These are phyloP conservation scores for Actinemys pallida DNA, from an alignment of 2,113 vertebrate species.

Conservation along the genomic window DNA sequence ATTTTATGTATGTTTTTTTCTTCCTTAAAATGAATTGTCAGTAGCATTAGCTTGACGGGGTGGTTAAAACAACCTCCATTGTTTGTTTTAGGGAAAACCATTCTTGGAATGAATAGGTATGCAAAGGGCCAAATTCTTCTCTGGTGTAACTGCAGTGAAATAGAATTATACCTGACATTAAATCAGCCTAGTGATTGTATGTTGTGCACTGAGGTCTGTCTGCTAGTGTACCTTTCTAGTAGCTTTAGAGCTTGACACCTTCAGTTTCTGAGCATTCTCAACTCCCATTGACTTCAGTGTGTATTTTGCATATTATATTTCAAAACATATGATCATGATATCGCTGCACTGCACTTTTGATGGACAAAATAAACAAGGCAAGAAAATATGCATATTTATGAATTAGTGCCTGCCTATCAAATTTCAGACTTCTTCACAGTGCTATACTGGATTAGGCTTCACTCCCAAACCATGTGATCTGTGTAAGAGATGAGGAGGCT, in stretches of 20 bases:
- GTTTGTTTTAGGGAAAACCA: background rate
- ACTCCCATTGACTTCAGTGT: background rate
- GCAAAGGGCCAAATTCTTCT: background rate
- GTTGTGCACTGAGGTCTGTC: background rate
- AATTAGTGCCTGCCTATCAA: background rate
- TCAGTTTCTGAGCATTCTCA: background rate
- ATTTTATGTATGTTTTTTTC: constrained; percentile 38
- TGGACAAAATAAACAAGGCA: background rate
- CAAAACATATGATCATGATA: background rate
- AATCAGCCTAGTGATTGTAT: background rate
- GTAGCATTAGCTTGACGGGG: constrained; percentile 5
- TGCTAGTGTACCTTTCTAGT: fast-evolving
- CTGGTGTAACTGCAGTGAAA: background rate
- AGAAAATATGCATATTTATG: background rate
- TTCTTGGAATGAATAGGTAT: background rate
- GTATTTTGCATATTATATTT: background rate
- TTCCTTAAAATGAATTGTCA: constrained; percentile 46
- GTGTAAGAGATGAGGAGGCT: background rate
- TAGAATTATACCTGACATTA: background rate
- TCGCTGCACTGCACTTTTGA: background rate
- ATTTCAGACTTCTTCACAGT: background rate
- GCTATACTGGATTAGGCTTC: background rate
- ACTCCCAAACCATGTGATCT: background rate
- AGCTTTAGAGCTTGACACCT: background rate
- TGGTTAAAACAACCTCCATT: constrained; percentile 33